Evolutionary conservation across 2,797 vertebrate genomes (phyloP), one percentile per base, ranked within the genome.

Genomic region (Lateolabrax maculatus): DNA sequence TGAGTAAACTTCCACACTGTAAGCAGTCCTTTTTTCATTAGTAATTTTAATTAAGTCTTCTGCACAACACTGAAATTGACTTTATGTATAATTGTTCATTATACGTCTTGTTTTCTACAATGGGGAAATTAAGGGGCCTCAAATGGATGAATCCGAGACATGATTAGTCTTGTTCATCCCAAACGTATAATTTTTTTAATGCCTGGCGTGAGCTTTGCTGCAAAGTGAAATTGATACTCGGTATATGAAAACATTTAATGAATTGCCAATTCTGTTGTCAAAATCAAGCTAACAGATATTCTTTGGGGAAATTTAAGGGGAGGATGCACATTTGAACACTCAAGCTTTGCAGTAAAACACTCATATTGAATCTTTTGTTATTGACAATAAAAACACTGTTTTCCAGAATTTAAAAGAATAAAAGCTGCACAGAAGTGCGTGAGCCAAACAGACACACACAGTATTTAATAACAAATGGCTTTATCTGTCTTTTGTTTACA

Each of bases 41-140:
- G 90, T 93, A 90, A 95, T 95, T 95, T 96, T 95, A 96, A 96
- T 96, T 96, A 96, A 95, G 94, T 95, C 90, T 87, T 94, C 93
- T 84, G 82, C 94, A 93, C 93, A 94, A 93, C 92, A 93, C 89
- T 93, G 94, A 95, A 95, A 96, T 95, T 94, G 94, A 95, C 94
- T 95, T 94, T 95, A 95, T 96, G 94, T 95, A 95, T 95, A 95
- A 96, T 96, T 95, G 95, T 95, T 96, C 95, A 96, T 95, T 95
- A 95, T 93, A 93, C 90, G 87, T 94, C 94, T 95, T 95, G 94
- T 95, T 95, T 95, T 95, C 92, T 93, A 93, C 94, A 94, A 91
- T 90, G 87, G 94, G 92, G 94, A 95, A 94, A 95, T 95, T 95
- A 95, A 95, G 94, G 92, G 87, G 89, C 92, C 93, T 94, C 94